phyloP scores from a whole-genome alignment of 2,888 invertebrate genomes.

The Junonia oenone region DNA sequence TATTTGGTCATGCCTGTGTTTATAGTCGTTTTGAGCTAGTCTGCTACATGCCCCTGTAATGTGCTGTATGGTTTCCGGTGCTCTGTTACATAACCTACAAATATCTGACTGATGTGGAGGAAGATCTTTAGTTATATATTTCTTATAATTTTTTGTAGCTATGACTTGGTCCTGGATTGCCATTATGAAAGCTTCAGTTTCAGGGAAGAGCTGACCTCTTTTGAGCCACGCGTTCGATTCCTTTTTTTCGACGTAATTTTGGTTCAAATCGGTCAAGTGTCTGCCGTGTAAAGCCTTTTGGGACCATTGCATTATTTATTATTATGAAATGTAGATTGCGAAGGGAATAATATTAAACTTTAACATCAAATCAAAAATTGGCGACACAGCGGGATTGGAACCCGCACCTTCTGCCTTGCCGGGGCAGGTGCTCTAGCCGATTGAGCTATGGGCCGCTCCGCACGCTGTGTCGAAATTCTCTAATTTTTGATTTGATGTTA shows the following conservation, averaged over 20 bases:
- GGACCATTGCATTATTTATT: neutral
- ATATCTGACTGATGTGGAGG: conserved; percentile 13
- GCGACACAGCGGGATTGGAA: no score
- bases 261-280: neutral
- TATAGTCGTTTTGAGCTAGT: conserved; percentile 21
- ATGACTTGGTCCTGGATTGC: conserved; percentile 43
- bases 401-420: no score
- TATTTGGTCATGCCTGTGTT: conserved; percentile 5
- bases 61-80: conserved; percentile 21
- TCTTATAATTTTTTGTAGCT: conserved; percentile 26
- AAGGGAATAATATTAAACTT: no score
- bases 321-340: no score
- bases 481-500: no score
- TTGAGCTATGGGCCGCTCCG: no score
- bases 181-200: conserved; percentile 30
- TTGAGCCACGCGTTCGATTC: conserved; percentile 1
- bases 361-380: no score
- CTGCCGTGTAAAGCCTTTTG: neutral
- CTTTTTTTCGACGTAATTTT: neutral
- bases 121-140: conserved; percentile 21
- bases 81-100: conserved; percentile 17
- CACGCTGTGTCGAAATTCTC: no score
- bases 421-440: no score
- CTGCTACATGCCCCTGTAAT: conserved; percentile 24
- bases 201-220: conserved; percentile 24